Base-by-base conservation (phyloP, 2,797 vertebrate species). In the Helostoma temminkii region DNA sequence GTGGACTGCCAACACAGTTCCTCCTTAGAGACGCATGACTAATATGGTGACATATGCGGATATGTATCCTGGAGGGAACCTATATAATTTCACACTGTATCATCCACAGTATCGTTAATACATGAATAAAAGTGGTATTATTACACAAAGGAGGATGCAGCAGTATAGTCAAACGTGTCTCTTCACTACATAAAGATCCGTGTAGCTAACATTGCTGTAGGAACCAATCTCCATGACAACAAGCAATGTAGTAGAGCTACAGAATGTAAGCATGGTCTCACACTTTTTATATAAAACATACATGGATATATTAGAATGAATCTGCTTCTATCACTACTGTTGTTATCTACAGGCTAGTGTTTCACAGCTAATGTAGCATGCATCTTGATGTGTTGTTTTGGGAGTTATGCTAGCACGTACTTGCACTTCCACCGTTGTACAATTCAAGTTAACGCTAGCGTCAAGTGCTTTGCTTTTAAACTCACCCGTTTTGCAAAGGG, bases 201-300 rank as follows among this genome's bases (percentile, higher is more conserved):
- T 6, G n/a, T 22, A 39, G 57, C 25, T 24, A n/a, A n/a, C n/a
- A n/a, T n/a, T n/a, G 9, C 39, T 42, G 39, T n/a, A n/a, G 18
- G 32, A 43, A 28, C 22, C 16, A 3, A 86, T 93, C 88, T 88
- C 89, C 87, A 91, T 91, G 90, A 93, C 91, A 93, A 91, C 90
- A 37, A 14, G 36, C 64, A 62, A 10, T 30, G 53, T 30, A 56
- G 49, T 56, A 16, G 14, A 45, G 52, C 45, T 73, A 53, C 28
- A 41, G 19, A 67, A 72, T 42, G 15, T 34, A n/a, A 50, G 6
- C 18, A 6, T 46, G 6, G 46, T 10, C 28, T 16, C 12, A 5
- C 12, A 5, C 14, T 18, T 45, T 1, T 21, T 43, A 19, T 21
- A 9, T n/a, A 42, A 42, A 6, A 19, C 39, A 16, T 16, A 2